Evolutionary conservation across 2,888 invertebrate species (phyloP).

Genomic region (Aphodius granarius): DNA sequence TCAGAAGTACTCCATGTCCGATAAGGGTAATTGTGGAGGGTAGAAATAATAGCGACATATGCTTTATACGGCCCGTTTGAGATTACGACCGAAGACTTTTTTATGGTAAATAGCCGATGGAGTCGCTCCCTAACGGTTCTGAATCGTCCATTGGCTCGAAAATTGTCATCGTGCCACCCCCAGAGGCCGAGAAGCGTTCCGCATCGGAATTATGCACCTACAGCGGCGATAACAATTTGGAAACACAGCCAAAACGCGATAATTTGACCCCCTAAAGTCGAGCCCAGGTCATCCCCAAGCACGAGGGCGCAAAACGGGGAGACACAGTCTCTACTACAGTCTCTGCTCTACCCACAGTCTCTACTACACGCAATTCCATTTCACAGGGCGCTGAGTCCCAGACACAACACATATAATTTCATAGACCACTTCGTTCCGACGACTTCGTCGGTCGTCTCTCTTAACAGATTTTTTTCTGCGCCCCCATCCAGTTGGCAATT

Average conservation of each 20-base stretch:
- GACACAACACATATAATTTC: slow-evolving; percentile 33
- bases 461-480: slow-evolving; percentile 23
- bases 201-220: slow-evolving; percentile 28
- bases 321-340: slow-evolving; percentile 17
- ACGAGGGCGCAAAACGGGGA: slow-evolving; percentile 20
- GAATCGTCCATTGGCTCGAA: slow-evolving; percentile 6
- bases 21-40: background rate
- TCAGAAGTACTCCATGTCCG: background rate
- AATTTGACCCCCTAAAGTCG: slow-evolving; percentile 32
- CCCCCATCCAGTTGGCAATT: background rate
- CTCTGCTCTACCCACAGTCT: slow-evolving; percentile 25
- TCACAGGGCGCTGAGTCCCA: slow-evolving; percentile 31
- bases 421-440: slow-evolving; percentile 24
- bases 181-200: slow-evolving; percentile 23
- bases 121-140: background rate
- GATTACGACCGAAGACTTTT: background rate
- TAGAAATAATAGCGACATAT: background rate
- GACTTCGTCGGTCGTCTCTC: background rate
- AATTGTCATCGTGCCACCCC: slow-evolving; percentile 24
- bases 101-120: background rate
- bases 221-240: slow-evolving; percentile 31
- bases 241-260: slow-evolving; percentile 34
- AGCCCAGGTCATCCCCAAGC: slow-evolving; percentile 11
- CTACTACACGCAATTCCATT: slow-evolving; percentile 29
- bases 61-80: background rate